Base-by-base conservation (phyloP, 2,113 vertebrate genomes). In the Tiliqua scincoides region DNA sequence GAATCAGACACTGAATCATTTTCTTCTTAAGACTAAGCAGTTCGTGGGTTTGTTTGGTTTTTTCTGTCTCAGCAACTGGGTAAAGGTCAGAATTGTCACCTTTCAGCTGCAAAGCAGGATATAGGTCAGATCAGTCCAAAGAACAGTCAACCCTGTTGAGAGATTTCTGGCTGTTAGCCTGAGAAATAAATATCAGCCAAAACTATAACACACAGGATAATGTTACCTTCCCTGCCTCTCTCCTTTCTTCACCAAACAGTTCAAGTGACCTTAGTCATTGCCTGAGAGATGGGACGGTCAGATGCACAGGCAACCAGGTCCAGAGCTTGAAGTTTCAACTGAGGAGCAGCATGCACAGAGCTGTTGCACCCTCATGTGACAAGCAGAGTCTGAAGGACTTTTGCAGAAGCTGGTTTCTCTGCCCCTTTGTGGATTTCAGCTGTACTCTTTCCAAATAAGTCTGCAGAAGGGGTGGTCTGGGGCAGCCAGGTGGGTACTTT, bases 31-130 rank as follows among this genome's bases (percentile, higher is more conserved):
- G 32, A 30, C 25, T 6, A 2, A 62, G 73, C 21, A 82, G 61
- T 71, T 86, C 25, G 63, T 76, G 52, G 35, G 86, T 68, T 89
- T 73, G 79, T 7, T 12, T 48, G 32, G 73, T 83, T 90, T 79
- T 54, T 20, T 6, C 35, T 23, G 54, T 87, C n/a, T 82, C 72
- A 82, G 21, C 72, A 77, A 3, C 1, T 8, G 40, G 40, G 67
- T 1, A 2, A 87, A 54, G 43, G 88, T 5, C 21, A 73, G 59
- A 84, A 78, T 23, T 17, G 43, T 25, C 37, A 90, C 25, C 32
- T 65, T 59, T 78, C 75, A 52, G 71, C 27, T 74, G 43, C 79
- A 89, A 82, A 4, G 2, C 61, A 77, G 61, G 61, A 6, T 62
- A 63, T 65, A 74, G 11, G 11, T 78, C 54, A 57, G 57, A 82